These are phyloP conservation scores for Platorchestia sp. DNA, from an alignment of 1,140 invertebrate species.

Conservation along the genomic window DNA sequence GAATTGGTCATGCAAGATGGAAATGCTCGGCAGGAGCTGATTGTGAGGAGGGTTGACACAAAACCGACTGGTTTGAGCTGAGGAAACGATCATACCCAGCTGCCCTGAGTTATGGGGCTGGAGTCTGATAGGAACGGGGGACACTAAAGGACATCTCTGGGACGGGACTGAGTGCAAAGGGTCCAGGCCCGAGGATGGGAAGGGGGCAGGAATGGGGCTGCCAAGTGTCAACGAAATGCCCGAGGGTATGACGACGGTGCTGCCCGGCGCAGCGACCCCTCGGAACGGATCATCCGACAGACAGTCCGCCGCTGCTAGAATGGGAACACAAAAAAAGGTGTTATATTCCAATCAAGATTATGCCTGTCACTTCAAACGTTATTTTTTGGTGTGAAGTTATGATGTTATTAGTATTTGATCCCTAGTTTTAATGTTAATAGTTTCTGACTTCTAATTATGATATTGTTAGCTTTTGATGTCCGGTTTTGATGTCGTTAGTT, in stretches of 20 bases:
- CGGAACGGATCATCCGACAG: neutral
- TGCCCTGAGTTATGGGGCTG: neutral
- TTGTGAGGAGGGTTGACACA: neutral
- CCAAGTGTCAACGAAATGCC: conserved; percentile 16
- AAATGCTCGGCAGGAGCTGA: neutral
- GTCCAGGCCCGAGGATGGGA: neutral
- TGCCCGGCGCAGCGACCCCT: neutral
- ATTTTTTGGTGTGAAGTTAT: neutral
- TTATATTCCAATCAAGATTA: no score
- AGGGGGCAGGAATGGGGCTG: neutral
- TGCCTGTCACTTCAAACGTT: no score
- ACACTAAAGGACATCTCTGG: neutral
- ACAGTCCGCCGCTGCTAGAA: neutral
- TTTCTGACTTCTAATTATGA: neutral
- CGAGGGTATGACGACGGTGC: conserved; percentile 25
- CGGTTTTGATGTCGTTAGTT: no score
- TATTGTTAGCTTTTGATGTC: neutral
- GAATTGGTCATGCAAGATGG: neutral
- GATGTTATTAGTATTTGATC: neutral
- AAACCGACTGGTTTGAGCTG: neutral
- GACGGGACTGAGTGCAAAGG: neutral
- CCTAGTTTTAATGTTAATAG: neutral
- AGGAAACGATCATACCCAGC: neutral
- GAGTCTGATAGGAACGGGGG: conserved; percentile 30
- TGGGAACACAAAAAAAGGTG: neutral